These are phyloP conservation scores for Pipistrellus pygmaeus DNA, from an alignment of 2,797 vertebrate genomes.

Conservation along the genomic window DNA sequence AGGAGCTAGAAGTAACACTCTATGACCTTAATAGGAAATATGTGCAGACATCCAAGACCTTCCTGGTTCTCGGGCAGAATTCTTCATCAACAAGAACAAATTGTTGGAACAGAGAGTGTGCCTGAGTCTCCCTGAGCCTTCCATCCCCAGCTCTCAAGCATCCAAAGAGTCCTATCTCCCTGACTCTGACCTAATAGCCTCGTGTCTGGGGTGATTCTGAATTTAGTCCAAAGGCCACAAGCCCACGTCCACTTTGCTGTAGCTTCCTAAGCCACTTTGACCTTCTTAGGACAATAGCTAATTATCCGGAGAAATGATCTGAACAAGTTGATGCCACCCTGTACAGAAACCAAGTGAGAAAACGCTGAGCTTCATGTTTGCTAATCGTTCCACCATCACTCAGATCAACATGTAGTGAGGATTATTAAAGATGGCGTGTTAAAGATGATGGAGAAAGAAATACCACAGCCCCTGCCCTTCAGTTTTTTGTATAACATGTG, in stretches of 20 bases:
- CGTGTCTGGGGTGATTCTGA: background rate
- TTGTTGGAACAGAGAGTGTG: constrained; percentile 26
- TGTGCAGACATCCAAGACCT: background rate
- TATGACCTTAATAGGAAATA: constrained; percentile 35
- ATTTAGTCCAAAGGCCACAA: background rate
- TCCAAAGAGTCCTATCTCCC: background rate
- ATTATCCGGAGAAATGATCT: background rate
- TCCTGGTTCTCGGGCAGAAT: background rate
- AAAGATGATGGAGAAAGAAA: background rate
- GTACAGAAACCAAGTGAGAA: background rate
- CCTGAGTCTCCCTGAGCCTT: background rate
- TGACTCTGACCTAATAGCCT: background rate
- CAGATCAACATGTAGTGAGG: background rate
- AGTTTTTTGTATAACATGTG: background rate
- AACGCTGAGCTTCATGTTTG: background rate
- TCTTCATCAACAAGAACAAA: background rate
- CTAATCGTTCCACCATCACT: background rate
- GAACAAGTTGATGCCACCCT: too few relatives aligned
- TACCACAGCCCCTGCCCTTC: background rate
- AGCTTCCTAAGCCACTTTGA: background rate
- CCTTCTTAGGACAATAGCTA: background rate
- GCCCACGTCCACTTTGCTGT: background rate
- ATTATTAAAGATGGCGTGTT: background rate
- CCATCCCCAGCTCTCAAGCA: background rate
- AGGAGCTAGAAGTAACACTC: background rate